Conservation (phyloP, 1,140 invertebrate genomes). For the Nymphalis io region DNA sequence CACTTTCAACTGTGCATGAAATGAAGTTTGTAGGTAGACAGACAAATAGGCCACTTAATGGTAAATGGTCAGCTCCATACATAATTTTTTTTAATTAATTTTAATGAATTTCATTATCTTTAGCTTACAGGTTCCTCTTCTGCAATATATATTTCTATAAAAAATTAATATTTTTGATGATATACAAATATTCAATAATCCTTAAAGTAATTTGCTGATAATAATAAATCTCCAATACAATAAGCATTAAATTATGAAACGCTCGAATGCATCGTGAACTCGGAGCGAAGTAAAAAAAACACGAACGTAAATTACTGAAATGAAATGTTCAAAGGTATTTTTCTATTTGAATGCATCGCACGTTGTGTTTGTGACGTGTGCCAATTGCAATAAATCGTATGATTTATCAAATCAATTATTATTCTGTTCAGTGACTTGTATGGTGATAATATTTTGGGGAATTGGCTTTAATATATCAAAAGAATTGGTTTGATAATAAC, state of each 20-base stretch:
- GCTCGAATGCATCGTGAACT: not conserved
- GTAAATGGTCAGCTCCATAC: too few relatives aligned
- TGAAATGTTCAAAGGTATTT: slow-evolving; percentile 3
- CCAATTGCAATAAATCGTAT: not conserved
- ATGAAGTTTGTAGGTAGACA: too few relatives aligned
- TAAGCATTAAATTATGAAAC: not conserved
- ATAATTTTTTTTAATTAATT: too few relatives aligned
- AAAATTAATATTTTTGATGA: too few relatives aligned
- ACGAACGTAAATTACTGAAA: not conserved
- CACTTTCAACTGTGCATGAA: too few relatives aligned
- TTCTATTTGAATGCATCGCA: slow-evolving; percentile 19
- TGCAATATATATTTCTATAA: too few relatives aligned
- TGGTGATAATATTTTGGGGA: not conserved
- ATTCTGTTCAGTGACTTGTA: not conserved
- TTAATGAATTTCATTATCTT: too few relatives aligned
- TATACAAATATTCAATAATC: too few relatives aligned
- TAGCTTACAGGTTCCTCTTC: too few relatives aligned
- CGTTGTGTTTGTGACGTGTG: not conserved
- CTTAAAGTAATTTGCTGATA: too few relatives aligned
- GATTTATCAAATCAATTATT: slow-evolving; percentile 5
- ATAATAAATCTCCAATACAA: not conserved
- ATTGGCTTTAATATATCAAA: not conserved
- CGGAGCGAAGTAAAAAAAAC: not conserved
- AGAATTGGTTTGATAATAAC: not conserved
- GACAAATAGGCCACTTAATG: too few relatives aligned